Base-by-base conservation (phyloP, 2,888 invertebrate genomes). In the Lithophane semibrunnea region DNA sequence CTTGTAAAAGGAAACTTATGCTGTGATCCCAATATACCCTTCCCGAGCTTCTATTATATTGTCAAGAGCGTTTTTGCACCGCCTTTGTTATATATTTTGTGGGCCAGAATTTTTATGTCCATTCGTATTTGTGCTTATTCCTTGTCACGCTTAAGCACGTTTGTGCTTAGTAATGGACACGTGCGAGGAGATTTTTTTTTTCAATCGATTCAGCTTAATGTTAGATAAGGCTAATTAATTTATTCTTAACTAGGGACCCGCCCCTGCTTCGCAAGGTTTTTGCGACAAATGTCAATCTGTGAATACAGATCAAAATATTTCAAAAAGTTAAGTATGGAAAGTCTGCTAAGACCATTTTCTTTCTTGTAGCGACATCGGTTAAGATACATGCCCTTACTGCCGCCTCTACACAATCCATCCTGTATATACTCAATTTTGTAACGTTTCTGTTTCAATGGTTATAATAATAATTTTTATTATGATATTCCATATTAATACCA, bases 1-100 rank as follows among this genome's bases (percentile, higher is more conserved):
- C 88, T 86, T 79, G 77, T 90, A 86, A 89, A 87, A 89, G 89
- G 89, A 88, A 93, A 92, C 92, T 93, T 92, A 90, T 90, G 88
- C 91, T 79, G 82, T 80, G 88, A 89, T 88, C 91, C 90, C 87
- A 88, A 89, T 90, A 90, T 91, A 89, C 86, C 82, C 86, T 87
- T 81, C 83, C 83, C 77, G 83, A 86, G 87, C 83, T 84, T 86
- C 88, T 88, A 88, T 90, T 90, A 88, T 86, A 86, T 86, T 89
- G 86, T 88, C 83, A 87, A 88, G 84, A 84, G 84, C 75, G 64
- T 77, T 82, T 80, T 78, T 78, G 54, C 78, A 64, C 29, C 49
- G 77, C 74, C 73, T 82, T 77, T 79, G 73, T 78, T 71, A 71
- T 76, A 67, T 24, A 80, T 76, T 76, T 76, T 77, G 80, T 73